Percentiles rank a stretch among this genome's conserved stretches.
Evolutionary conservation across 2,797 vertebrate species (phyloP).

Genomic region (Oreortyx pictus): DNA sequence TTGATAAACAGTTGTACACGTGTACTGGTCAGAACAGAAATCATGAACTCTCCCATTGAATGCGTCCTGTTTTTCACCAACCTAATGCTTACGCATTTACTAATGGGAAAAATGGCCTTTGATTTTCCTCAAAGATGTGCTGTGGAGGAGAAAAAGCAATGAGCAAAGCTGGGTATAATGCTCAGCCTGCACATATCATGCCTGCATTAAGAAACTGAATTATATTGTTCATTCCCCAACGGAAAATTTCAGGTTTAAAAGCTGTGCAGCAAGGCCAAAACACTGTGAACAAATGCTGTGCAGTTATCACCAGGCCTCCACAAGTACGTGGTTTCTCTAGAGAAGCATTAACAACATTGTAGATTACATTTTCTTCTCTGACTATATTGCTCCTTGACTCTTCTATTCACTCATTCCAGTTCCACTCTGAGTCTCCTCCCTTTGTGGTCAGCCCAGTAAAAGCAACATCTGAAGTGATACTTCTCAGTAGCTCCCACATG

Average conservation of each 20-base stretch:
- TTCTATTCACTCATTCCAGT: neutral
- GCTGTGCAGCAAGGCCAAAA: neutral
- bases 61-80: neutral
- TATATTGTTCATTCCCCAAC: neutral
- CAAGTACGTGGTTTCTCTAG: neutral
- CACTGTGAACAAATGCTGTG: neutral
- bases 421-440: neutral
- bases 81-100: neutral
- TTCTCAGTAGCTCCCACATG: neutral
- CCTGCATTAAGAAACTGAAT: neutral
- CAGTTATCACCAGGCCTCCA: neutral
- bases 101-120: neutral
- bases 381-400: rapidly evolving
- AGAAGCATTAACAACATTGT: neutral
- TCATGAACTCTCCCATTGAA: neutral
- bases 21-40: neutral
- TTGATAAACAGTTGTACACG: neutral
- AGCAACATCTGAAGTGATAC: rapidly evolving
- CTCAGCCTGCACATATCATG: rapidly evolving
- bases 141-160: neutral
- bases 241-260: neutral
- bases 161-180: neutral
- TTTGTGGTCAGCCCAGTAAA: neutral
- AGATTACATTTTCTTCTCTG: neutral
- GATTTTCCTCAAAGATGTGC: neutral